Percentiles rank a stretch among this genome's conserved stretches.
phyloP scores from a whole-genome alignment of 2,888 invertebrate species.

The Dicroscelio sp. region DNA sequence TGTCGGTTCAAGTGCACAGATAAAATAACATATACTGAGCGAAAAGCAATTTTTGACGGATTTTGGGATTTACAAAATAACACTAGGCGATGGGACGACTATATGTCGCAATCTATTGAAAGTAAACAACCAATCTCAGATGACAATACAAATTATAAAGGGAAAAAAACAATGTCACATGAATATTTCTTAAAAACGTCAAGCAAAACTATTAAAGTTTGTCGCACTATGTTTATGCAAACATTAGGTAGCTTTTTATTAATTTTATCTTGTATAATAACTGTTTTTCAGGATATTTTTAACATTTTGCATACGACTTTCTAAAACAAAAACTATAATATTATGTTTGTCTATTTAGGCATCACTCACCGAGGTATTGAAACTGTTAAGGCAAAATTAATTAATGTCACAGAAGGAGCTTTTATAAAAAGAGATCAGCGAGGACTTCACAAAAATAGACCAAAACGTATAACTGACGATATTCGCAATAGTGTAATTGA shows the following conservation, averaged over 20 bases:
- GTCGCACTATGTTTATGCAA: slow-evolving; percentile 3
- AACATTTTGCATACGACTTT: not conserved
- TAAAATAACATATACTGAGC: not conserved
- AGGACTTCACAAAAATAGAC: not conserved
- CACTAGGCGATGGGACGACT: not conserved
- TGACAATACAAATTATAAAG: not conserved
- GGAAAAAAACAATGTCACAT: not conserved
- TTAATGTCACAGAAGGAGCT: not conserved
- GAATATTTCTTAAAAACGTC: not conserved
- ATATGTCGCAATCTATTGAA: not conserved
- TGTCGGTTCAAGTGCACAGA: not conserved
- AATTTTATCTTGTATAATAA: not conserved
- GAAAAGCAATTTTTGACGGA: not conserved
- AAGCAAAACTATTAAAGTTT: slow-evolving; percentile 21
- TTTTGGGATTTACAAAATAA: not conserved
- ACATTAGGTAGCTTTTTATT: slow-evolving; percentile 1
- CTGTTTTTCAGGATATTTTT: not conserved
- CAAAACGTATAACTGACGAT: not conserved
- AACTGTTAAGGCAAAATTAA: not conserved
- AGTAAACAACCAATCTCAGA: too few relatives aligned
- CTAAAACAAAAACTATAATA: not conserved
- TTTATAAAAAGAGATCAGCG: not conserved
- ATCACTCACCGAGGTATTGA: not conserved
- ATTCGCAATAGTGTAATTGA: not conserved
- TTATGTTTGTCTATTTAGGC: not conserved